These are phyloP conservation scores for Drosophila malerkotliana DNA, from an alignment of 1,140 invertebrate species.

Conservation along the genomic window DNA sequence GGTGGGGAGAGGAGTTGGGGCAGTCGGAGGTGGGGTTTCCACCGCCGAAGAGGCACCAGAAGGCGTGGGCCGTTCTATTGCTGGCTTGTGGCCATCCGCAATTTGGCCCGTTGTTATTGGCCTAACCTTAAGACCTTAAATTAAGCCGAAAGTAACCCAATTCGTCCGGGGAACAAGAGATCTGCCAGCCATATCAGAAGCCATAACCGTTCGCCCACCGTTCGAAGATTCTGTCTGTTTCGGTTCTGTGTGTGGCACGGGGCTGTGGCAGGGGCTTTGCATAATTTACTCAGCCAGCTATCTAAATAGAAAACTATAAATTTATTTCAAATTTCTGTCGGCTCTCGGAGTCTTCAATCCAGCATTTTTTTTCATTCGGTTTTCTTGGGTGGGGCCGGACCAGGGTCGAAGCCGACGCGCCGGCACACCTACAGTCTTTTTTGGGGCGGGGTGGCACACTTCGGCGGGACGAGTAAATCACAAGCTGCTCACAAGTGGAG, in stretches of 20 bases:
- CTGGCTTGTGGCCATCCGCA: slow-evolving; percentile 68
- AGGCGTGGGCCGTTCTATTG: slow-evolving; percentile 64
- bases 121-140: slow-evolving; percentile 69
- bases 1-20: slow-evolving; percentile 2
- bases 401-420: slow-evolving; percentile 11
- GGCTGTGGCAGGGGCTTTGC: slow-evolving; percentile 40
- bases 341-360: slow-evolving; percentile 38
- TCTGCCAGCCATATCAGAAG: slow-evolving; percentile 35
- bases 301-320: slow-evolving; percentile 77
- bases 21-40: slow-evolving; percentile 8
- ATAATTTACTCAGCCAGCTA: slow-evolving; percentile 56
- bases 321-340: slow-evolving; percentile 47
- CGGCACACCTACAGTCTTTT: slow-evolving; percentile 40
- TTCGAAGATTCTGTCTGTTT: slow-evolving; percentile 15
- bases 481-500: slow-evolving; percentile 63
- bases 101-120: slow-evolving; percentile 53
- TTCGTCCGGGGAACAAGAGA: slow-evolving; percentile 48
- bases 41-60: slow-evolving; percentile 36
- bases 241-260: slow-evolving; percentile 16
- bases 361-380: slow-evolving; percentile 7
- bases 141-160: slow-evolving; percentile 76
- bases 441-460: slow-evolving; percentile 42
- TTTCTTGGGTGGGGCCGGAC: slow-evolving; percentile 61
- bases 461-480: slow-evolving; percentile 54
- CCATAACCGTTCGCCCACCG: slow-evolving; percentile 39